Evolutionary conservation across 2,113 vertebrate genomes (phyloP), one percentile per base, ranked within the genome.

Genomic region (Phrynocephalus versicolor): DNA sequence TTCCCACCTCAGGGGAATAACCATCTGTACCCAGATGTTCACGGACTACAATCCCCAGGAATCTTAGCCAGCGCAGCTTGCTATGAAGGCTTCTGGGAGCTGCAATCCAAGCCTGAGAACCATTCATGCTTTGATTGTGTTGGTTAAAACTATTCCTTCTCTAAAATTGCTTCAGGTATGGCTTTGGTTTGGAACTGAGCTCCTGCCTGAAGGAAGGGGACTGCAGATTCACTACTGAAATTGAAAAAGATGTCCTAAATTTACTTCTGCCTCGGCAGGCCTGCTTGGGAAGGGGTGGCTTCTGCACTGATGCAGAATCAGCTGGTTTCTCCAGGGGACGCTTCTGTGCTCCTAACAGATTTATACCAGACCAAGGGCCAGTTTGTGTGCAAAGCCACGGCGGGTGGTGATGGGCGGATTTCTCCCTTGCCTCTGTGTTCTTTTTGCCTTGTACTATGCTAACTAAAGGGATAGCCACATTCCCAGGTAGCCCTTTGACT

Each of bases 271-370:
- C 1, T 0, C 27, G 3, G 35, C 33, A 37, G 19, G 75, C 9
- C 14, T 0, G 1, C 74, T 51, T 72, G 39, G 69, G n/a, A 0
- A 23, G 70, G 83, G 79, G 0, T 10, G 0, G 70, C 15, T 64
- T 67, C n/a, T 10, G 10, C 41, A 16, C 30, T 58, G 60, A 69
- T 10, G 72, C 14, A 3, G 35, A 90, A 37, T n/a, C 30, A 0
- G 0, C 23, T 0, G 1, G 45, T 16, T 0, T 23, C 23, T 27
- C 0, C 0, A 69, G 64, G 77, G 64, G 78, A 15, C 57, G 1
- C 0, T 0, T 14, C 0, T 58, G 55, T 64, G 79, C 55, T 1
- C 13, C 2, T 2, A 79, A 2, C 0, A 74, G 57, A 55, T 41
- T 78, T 51, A 6, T 51, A 10, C 10, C 45, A 51, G 5, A 51